phyloP scores from a whole-genome alignment of 2,888 invertebrate genomes.

The Pseudanteris insignis region DNA sequence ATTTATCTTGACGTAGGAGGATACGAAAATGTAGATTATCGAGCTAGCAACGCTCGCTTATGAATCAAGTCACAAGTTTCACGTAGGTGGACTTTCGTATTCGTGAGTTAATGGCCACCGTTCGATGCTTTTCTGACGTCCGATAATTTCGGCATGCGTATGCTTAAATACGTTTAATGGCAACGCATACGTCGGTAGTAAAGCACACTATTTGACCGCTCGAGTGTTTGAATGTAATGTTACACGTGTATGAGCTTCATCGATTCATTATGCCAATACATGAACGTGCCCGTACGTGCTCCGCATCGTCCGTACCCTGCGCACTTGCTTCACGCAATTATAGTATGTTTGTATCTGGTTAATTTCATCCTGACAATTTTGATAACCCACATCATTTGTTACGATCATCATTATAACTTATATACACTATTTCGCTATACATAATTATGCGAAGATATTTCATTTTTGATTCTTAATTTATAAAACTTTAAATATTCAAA shows the following conservation, averaged over 20 bases:
- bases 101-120: constrained; percentile 42
- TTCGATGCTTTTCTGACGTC: constrained; percentile 41
- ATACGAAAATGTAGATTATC: constrained; percentile 26
- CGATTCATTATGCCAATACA: constrained; percentile 50
- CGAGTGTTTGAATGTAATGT: constrained; percentile 33
- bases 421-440: too few relatives aligned
- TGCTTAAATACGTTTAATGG: constrained; percentile 32
- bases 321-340: constrained; percentile 41
- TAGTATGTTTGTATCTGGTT: constrained; percentile 37
- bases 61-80: constrained; percentile 26
- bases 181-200: constrained; percentile 45
- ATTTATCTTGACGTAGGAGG: constrained; percentile 17
- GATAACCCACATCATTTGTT: constrained; percentile 33
- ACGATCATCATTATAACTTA: constrained; percentile 13
- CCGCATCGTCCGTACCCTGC: constrained; percentile 29
- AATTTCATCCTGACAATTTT: constrained; percentile 37
- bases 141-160: constrained; percentile 38
- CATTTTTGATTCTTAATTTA: too few relatives aligned
- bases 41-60: constrained; percentile 10
- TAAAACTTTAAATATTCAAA: too few relatives aligned
- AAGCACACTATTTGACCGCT: constrained; percentile 43
- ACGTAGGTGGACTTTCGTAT: constrained; percentile 26
- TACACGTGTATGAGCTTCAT: constrained; percentile 52
- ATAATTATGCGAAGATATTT: too few relatives aligned
- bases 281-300: constrained; percentile 42